Base-by-base conservation (phyloP, 2,888 invertebrate genomes). In the Metellina segmentata region DNA sequence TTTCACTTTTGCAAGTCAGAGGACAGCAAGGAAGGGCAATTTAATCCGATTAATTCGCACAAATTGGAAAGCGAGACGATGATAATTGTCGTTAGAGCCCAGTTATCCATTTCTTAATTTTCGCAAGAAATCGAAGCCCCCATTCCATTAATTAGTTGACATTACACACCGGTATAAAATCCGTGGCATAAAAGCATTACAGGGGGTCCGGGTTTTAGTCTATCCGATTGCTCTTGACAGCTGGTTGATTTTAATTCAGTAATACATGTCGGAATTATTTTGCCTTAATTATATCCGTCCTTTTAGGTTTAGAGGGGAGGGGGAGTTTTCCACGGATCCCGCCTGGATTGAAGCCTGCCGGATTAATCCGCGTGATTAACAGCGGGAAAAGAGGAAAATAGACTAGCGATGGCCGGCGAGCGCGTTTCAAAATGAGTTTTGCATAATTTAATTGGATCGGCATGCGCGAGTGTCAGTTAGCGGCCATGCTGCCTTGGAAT, bases 381-480 rank as follows among this genome's bases (percentile, higher is more conserved):
- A 49, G n/a, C 16, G 74, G 72, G 88, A 81, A 71, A 81, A 81
- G 81, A 81, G 79, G 53, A 75, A 81, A 81, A 75, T 61, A 74
- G 81, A 87, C 70, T 70, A 13, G 20, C 75, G 69, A 86, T 78
- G 79, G 72, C 79, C 16, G 16, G 79, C n/a, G 16, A 16, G 61
- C 78, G 70, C 61, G 88, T 74, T 81, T 81, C 81, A 69, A 81
- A 88, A 88, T 88, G 88, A 88, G 88, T 88, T 88, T 88, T 88
- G 88, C 88, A 88, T 88, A 88, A 88, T 88, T 88, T 88, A 88
- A 88, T 88, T 88, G 88, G 88, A 75, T 81, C 74, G 88, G 81
- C 87, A 19, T 71, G 75, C 74, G 81, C 75, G 20, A 19, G 74
- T 88, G 81, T 81, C 88, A 88, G 74, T 81, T 75, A 13, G 85